Base-by-base conservation (phyloP, 2,113 vertebrate species). In the Laterallus jamaicensis region DNA sequence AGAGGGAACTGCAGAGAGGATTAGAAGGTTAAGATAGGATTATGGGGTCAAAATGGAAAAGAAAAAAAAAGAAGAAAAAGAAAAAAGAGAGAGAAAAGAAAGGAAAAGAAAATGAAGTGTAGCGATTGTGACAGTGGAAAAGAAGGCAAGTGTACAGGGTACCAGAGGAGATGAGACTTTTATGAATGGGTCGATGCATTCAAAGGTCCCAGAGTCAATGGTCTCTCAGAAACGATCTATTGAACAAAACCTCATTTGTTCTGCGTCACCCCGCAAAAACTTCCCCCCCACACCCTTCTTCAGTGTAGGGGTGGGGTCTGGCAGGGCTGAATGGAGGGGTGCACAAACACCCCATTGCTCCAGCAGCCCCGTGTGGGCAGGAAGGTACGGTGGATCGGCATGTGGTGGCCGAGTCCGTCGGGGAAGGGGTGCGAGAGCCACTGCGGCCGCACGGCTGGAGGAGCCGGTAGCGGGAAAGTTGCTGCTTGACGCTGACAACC, bases 1-100 rank as follows among this genome's bases (percentile, higher is more conserved):
- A 92, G 92, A 95, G 82, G 82, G 69, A 95, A 92, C 96, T 90
- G 92, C 93, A 86, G 94, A 96, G 94, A 95, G 94, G 97, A 97
- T 97, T 97, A 97, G 86, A 90, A 96, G 94, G 92, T 97, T 97
- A 96, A 97, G 96, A 96, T 92, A 94, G 95, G 93, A 97, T 96
- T 96, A 96, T 0, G 1, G 56, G 97, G 93, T 97, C 94, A 94
- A 94, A 91, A 94, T 6, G 6, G 56, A 20, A 37, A 85, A 82
- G 49, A 49, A 75, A 62, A 37, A 85, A 82, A 55, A 44, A 44
- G 42, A 62, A 75, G 64, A 58, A 78, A 92, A 95, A 92, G 94
- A 95, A 92, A 94, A 64, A 50, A 58, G 73, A 49, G 47, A 21
- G 47, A 49, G 40, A 22, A 95, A 93, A 97, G 77, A 95, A 95